Conservation (phyloP, 1,140 invertebrate genomes). For the Danaus melanippus region DNA sequence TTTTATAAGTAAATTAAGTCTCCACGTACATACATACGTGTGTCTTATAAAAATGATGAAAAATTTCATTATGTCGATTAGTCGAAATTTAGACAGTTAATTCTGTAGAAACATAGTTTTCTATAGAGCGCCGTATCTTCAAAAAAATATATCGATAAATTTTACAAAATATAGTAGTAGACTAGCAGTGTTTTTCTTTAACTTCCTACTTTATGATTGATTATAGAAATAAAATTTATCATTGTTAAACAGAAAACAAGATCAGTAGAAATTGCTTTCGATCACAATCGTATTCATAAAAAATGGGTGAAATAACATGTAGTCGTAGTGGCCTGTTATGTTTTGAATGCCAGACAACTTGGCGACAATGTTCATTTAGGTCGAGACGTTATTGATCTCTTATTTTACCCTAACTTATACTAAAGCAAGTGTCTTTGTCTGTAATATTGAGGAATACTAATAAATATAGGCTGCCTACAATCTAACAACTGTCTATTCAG, state of each 20-base stretch:
- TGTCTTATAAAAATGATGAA: not conserved
- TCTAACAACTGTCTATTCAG: not conserved
- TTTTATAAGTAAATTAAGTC: too few species aligned
- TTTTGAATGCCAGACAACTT: conserved; percentile 16
- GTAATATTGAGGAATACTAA: not conserved
- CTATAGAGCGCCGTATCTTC: too few species aligned
- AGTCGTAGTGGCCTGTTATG: conserved; percentile 16
- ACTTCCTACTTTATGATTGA: too few species aligned
- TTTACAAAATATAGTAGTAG: too few species aligned
- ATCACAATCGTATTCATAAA: too few species aligned
- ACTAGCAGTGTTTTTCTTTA: too few species aligned
- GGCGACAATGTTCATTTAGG: conserved; percentile 22
- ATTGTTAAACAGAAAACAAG: too few species aligned
- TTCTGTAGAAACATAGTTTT: too few species aligned
- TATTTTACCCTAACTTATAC: conserved; percentile 11
- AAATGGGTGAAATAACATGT: conserved; percentile 6
- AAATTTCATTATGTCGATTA: not conserved
- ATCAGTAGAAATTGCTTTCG: too few species aligned
- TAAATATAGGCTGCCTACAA: conserved; percentile 1
- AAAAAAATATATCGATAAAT: too few species aligned
- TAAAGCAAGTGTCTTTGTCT: not conserved
- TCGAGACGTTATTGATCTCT: conserved; percentile 21
- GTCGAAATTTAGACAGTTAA: too few species aligned
- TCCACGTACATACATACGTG: not conserved
- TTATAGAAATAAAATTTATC: too few species aligned